Evolutionary conservation across 2,113 vertebrate genomes (phyloP), one percentile per base, ranked within the genome.

Genomic region (Nothocercus nigrocapillus): DNA sequence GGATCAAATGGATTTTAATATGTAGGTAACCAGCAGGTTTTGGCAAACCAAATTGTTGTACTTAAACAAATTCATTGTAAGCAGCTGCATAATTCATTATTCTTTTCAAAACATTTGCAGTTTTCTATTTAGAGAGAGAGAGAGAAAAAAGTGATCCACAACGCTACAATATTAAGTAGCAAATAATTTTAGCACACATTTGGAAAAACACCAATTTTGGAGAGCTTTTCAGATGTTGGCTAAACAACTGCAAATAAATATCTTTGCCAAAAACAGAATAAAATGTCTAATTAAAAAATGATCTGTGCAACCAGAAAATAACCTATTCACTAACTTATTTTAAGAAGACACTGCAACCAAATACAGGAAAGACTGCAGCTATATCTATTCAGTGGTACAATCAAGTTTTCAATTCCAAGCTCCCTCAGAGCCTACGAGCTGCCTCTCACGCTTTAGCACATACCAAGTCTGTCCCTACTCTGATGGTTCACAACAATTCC

Each of bases 251-350:
- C 78, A 93, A 93, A 56, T 10, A 74, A 93, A 51, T 12, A 59
- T 63, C 72, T 76, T 82, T 89, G 91, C 78, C 86, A 94, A 89
- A 94, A 89, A 7, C 38, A 66, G 67, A 92, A 86, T 66, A 86
- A 84, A 90, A 76, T 21, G 27, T 53, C 59, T 91, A 69, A 92
- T 87, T 63, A 73, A n/a, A 49, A 79, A 83, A 51, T 81, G 68
- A 85, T 28, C 59, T 58, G 45, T 76, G 32, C 32, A 69, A 47
- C 72, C 42, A 85, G 85, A 91, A 94, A 92, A 64, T 81, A 92
- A 84, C 28, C 83, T 86, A 54, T n/a, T 86, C 34, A 13, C 17
- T 78, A n/a, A 94, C n/a, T 34, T 89, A 82, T 76, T 93, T 87
- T 53, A 73, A 82, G 74, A 77, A 82, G 25, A 78, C 89, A 77